Base-by-base conservation (phyloP, 2,888 invertebrate genomes). In the Theretra japonica region DNA sequence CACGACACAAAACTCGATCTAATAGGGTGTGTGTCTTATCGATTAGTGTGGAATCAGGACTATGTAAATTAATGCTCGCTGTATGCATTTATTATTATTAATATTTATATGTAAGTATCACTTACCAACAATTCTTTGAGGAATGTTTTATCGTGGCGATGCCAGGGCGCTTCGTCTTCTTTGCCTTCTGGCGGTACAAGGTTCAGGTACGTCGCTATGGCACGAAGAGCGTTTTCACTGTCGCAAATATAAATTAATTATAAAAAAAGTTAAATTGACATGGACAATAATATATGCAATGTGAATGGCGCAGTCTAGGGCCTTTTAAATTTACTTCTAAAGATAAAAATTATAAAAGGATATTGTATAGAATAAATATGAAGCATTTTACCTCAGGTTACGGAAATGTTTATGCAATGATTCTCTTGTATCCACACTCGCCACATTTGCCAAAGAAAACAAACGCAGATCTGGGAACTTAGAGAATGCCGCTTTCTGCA, bases 371-470 rank as follows among this genome's bases (percentile, higher is more conserved):
- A 41, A 41, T 28, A 2, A 41, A 41, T 41, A 41, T 41, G 11
- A 33, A 33, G 33, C 6, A 33, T 33, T 41, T 41, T 90, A 96
- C 96, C 95, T 96, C 62, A 97, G 87, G 71, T 96, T 95, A 17
- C 96, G 96, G 87, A 99, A 99, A 90, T 99, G 97, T 86, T 98
- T 98, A 74, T 96, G 92, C 30, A 99, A 93, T 21, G 96, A 95
- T 73, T 97, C 97, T 77, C 99, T 95, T 0, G 97, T 98, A 85
- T 99, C 99, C n/a, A 99, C 97, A 81, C 97, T 97, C 0, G 98
- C 98, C 19, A 99, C 99, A 91, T 99, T 99, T 0, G 98, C 96
- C 53, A 99, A 92, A 0, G 99, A 96, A 91, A 99, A 99, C 76
- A 97, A 95, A 62, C 97, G 95, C 72, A 99, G 90, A 79, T 98